Evolutionary conservation across 2,113 vertebrate genomes (phyloP), one percentile per base, ranked within the genome.

Genomic region (Pica pica): DNA sequence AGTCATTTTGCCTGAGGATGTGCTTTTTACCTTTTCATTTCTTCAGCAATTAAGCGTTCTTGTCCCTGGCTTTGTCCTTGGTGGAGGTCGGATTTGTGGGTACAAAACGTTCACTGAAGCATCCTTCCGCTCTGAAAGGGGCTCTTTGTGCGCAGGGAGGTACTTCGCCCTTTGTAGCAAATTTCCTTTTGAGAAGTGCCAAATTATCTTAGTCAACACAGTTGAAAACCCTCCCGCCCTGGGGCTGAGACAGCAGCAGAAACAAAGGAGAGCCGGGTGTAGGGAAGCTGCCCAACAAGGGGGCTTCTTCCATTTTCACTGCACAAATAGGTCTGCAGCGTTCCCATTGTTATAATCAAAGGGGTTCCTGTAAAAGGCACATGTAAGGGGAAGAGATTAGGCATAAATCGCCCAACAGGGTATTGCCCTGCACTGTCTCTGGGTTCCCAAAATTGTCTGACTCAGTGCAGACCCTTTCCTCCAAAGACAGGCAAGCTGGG

Each of bases 21-120:
- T 97, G 94, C 96, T 96, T 97, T 97, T 97, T 96, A 95, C 95
- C 94, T 96, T 97, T 96, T 97, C 90, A 94, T 96, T 97, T 97
- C 95, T 96, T 97, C 90, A 84, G 95, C 95, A 97, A 97, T 97
- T 96, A 97, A 97, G 95, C 55, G 78, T 95, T 95, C 97, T 97
- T 95, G 90, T 96, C 97, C 91, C 95, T 80, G 85, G 90, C 96
- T 97, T 97, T 97, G 96, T 97, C 96, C 93, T 84, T 95, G 90
- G 78, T 33, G 26, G 76, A 94, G 97, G 95, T 95, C 92, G 71
- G 91, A 84, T 96, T 93, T 97, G 94, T 22, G 86, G 93, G 81
- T 87, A 97, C 93, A 95, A 97, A 96, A 96, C 84, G 82, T 91
- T 86, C 95, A 95, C 73, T 95, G 94, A 96, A 97, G 90, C 96